These are phyloP conservation scores for Okamejei kenojei DNA, from an alignment of 2,797 vertebrate genomes.

Conservation along the genomic window DNA sequence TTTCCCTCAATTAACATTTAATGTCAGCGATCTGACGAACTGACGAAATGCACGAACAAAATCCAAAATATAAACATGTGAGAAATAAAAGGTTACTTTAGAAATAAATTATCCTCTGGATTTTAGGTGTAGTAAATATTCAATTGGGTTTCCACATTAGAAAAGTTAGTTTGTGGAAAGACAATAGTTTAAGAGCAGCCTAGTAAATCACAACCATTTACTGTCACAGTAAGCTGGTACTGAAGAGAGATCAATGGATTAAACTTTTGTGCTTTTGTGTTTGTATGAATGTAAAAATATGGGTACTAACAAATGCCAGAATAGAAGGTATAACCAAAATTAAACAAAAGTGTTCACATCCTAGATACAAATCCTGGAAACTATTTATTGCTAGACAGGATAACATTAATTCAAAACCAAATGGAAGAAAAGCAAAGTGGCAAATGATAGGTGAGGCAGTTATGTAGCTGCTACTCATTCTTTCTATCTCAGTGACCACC, in stretches of 20 bases:
- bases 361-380: not conserved
- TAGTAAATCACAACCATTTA: not conserved
- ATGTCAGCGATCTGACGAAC: not conserved
- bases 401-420: not conserved
- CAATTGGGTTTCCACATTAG: not conserved
- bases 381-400: not conserved
- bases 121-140: not conserved
- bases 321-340: not conserved
- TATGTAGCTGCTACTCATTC: not conserved
- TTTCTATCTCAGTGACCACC: not conserved
- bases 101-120: not conserved
- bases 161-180: not conserved
- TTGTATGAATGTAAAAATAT: not conserved
- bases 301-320: not conserved
- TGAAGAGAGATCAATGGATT: not conserved
- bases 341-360: not conserved
- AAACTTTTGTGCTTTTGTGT: not conserved
- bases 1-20: not conserved
- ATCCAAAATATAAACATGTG: not conserved
- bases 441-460: not conserved
- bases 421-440: not conserved
- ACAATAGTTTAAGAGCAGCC: not conserved
- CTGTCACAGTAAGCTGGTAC: not conserved
- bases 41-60: not conserved
- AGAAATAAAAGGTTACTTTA: not conserved